A percentile compares a stretch with the other conserved stretches of the same genome.
phyloP scores from a whole-genome alignment of 2,113 vertebrate species.

The Pteruthius melanotis region DNA sequence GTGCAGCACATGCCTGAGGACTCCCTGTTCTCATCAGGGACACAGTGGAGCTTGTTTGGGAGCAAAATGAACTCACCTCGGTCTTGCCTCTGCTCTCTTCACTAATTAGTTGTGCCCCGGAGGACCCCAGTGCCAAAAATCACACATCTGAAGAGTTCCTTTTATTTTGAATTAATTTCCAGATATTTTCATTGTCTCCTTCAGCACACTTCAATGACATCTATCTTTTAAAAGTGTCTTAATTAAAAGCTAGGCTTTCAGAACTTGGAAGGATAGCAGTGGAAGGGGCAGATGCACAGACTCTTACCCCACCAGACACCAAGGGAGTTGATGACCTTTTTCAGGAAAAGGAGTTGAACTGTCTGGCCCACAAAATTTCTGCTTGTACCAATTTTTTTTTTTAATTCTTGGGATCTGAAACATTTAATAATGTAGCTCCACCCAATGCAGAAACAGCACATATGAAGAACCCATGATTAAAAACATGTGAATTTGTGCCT shows the following conservation, averaged over 20 bases:
- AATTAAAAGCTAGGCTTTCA: not conserved
- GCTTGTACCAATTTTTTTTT: not conserved
- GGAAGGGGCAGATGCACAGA: not conserved
- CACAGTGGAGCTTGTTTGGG: not conserved
- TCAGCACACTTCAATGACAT: not conserved
- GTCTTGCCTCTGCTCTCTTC: not conserved
- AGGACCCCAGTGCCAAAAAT: not conserved
- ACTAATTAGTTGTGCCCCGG: not conserved
- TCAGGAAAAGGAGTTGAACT: not conserved
- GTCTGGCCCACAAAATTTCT: not conserved
- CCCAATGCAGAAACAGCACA: not conserved
- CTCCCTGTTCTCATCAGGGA: not conserved
- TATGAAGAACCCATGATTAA: not conserved
- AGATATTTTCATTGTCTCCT: constrained; percentile 10
- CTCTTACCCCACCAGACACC: not conserved
- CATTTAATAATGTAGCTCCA: not conserved
- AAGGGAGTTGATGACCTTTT: not conserved
- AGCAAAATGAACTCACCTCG: not conserved
- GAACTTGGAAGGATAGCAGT: not conserved
- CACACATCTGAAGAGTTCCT: not conserved
- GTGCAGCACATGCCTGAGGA: not conserved
- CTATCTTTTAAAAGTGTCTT: not conserved
- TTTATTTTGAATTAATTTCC: constrained; percentile 23
- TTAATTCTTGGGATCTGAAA: not conserved
- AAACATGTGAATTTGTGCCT: not conserved